Percentiles rank a stretch among this genome's conserved stretches.
Conservation (phyloP, 2,888 invertebrate species). For the Scotopteryx bipunctaria region DNA sequence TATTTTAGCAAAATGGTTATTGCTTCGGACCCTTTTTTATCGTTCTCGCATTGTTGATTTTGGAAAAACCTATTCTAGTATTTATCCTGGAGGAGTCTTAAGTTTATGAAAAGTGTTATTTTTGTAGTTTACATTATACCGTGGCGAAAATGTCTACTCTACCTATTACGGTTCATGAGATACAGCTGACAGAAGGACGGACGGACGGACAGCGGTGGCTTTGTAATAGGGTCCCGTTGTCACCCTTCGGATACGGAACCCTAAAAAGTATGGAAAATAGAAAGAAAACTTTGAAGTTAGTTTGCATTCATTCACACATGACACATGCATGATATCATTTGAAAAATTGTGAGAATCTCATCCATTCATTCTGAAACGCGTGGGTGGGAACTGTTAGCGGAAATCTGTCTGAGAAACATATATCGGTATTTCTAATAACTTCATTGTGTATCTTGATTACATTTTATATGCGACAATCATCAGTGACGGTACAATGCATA, state of each 20-base stretch:
- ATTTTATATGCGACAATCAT: conserved; percentile 5
- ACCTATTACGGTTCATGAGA: too few relatives aligned
- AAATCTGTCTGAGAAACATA: conserved; percentile 11
- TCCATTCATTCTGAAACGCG: conserved; percentile 9
- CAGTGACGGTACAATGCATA: conserved; percentile 1
- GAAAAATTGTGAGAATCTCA: conserved; percentile 9
- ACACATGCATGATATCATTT: neutral
- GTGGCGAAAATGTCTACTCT: too few relatives aligned
- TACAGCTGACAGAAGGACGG: too few relatives aligned
- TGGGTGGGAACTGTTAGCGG: conserved; percentile 13
- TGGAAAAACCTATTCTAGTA: too few relatives aligned
- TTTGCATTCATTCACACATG: neutral
- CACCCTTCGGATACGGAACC: too few relatives aligned
- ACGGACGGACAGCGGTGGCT: too few relatives aligned
- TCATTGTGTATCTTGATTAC: conserved; percentile 17
- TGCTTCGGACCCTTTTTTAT: conserved; percentile 20
- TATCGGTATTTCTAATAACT: conserved; percentile 18
- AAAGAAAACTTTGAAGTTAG: too few relatives aligned
- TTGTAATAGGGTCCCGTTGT: too few relatives aligned
- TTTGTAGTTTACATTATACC: too few relatives aligned
- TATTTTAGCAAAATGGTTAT: conserved; percentile 17
- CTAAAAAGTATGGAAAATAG: too few relatives aligned
- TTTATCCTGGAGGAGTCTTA: too few relatives aligned
- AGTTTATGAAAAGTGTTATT: neutral
- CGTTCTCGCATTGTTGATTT: conserved; percentile 18